These are phyloP conservation scores for Scyliorhinus canicula DNA, from an alignment of 2,797 vertebrate genomes.

Conservation along the genomic window DNA sequence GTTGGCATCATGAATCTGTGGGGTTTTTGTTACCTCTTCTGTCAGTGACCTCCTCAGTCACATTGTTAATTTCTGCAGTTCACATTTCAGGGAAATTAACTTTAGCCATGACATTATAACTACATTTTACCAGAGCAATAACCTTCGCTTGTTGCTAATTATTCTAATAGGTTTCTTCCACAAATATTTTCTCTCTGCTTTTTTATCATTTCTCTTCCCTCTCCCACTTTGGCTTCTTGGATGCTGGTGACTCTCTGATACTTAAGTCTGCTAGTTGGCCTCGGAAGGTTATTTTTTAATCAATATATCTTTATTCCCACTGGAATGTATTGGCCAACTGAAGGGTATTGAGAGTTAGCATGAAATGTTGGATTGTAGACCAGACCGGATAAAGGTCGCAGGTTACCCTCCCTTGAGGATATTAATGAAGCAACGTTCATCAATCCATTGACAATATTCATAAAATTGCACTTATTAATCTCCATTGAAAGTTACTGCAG, in stretches of 20 bases:
- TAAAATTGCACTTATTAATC: too few relatives aligned
- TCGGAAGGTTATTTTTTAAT: not conserved
- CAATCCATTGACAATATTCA: too few relatives aligned
- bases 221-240: not conserved
- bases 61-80: not conserved
- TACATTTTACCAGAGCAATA: not conserved
- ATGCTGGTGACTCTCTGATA: too few relatives aligned
- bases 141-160: not conserved
- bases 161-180: not conserved
- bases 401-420: not conserved
- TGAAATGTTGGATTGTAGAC: not conserved
- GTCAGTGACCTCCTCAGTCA: not conserved
- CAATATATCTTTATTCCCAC: not conserved
- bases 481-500: too few relatives aligned
- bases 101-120: not conserved
- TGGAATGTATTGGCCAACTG: not conserved
- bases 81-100: not conserved
- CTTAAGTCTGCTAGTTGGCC: too few relatives aligned
- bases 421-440: not conserved
- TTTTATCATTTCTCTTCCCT: too few relatives aligned
- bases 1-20: not conserved
- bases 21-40: not conserved
- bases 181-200: not conserved
- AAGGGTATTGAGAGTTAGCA: not conserved
- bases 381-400: not conserved